Base-by-base conservation (phyloP, 2,888 invertebrate genomes). In the Argynnis bischoffii region DNA sequence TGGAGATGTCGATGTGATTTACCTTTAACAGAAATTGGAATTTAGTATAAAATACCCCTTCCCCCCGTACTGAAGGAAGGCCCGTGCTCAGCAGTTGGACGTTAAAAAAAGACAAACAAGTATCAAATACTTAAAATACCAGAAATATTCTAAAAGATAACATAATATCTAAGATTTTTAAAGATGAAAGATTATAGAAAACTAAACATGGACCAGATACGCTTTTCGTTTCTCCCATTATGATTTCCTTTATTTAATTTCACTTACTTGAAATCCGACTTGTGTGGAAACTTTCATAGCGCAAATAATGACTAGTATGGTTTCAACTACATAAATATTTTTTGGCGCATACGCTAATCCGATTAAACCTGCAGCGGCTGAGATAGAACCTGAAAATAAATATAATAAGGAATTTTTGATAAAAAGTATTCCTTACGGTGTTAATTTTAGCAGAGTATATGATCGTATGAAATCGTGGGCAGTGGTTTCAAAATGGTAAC, bases 1-100 rank as follows among this genome's bases (percentile, higher is more conserved):
- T 97, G 0, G 97, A 95, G 63, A 97, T 93, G 81, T 97, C 97
- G 61, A 97, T 96, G 77, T 96, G 96, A 83, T 96, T 97, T 0
- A 95, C 94, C 92, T 95, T 90, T 4, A 71, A 69, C 16, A 26
- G 53, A 41, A 5, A 16, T 8, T 8, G 11, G 2, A 2, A 41
- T 41, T 41, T 0, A 41, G 35, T 35, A 35, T 35, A 2, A 26
- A 26, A 0, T 26, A 26, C 26, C 0, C 26, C 26, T 26, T 3
- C 26, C 3, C 26, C 3, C 3, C 26, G 26, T 26, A 3, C 3
- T 26, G 26, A 26, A 3, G 26, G 26, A 26, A 26, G 26, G 26
- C 2, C 1, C 18, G 2, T 18, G 18, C 18, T 2, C n/a, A n/a
- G n/a, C 21, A 21, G 4, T 26, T 1, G 21, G 26, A 26, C 3